These are phyloP conservation scores for Sebastes paucispinis DNA, from an alignment of 2,797 vertebrate genomes.

Conservation along the genomic window DNA sequence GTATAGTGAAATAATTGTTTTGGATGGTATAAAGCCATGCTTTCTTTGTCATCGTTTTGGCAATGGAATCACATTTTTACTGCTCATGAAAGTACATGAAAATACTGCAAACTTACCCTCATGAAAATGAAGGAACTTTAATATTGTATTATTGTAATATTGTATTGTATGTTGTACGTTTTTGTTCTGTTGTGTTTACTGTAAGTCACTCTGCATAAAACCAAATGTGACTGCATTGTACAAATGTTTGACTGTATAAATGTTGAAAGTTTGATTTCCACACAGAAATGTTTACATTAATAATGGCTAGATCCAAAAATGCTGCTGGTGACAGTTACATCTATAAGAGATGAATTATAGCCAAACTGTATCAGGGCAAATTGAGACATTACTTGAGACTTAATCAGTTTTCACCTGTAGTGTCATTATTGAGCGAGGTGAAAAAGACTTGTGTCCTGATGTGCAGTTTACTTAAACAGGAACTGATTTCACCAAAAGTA, in stretches of 20 bases:
- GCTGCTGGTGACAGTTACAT: not conserved
- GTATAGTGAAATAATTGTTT: not conserved
- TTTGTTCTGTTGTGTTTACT: not conserved
- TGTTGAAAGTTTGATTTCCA: not conserved
- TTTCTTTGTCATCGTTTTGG: not conserved
- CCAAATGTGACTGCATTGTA: not conserved
- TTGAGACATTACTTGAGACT: not conserved
- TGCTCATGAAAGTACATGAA: not conserved
- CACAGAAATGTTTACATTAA: conserved; percentile 1
- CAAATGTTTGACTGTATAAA: not conserved
- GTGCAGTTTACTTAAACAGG: not conserved
- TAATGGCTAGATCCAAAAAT: not conserved
- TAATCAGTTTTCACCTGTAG: too few species aligned
- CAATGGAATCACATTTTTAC: not conserved
- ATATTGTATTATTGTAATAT: not conserved
- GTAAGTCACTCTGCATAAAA: not conserved
- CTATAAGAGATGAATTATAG: not conserved
- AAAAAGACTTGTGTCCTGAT: not conserved
- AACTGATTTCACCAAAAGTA: not conserved
- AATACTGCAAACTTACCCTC: not conserved
- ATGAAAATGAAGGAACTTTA: conserved; percentile 14
- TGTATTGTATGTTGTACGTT: not conserved
- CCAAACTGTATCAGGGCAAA: not conserved
- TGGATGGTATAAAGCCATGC: not conserved
- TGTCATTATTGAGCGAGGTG: not conserved